These are phyloP conservation scores for Cheilosia variabilis DNA, from an alignment of 2,888 invertebrate genomes.

Conservation along the genomic window DNA sequence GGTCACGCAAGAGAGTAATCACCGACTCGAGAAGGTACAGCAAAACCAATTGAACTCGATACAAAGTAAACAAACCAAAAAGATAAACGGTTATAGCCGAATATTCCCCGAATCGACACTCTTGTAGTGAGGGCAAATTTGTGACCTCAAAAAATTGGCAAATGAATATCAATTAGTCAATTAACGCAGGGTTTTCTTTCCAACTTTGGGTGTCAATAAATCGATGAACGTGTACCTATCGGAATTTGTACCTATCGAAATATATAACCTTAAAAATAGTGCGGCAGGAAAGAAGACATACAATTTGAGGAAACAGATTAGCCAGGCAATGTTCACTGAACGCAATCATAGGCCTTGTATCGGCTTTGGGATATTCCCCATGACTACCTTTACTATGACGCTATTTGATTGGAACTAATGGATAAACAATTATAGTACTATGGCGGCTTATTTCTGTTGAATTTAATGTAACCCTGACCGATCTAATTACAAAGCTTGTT, in stretches of 20 bases:
- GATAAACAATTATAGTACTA: background rate
- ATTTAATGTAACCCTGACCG: background rate
- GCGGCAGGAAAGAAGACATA: too few relatives aligned
- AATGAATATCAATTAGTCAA: too few relatives aligned
- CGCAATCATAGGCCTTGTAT: too few relatives aligned
- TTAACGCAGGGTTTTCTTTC: too few relatives aligned
- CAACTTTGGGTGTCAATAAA: too few relatives aligned
- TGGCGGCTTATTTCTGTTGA: background rate
- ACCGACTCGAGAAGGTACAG: background rate
- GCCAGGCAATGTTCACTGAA: background rate
- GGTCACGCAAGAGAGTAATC: slow-evolving; percentile 9
- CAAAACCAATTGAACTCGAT: background rate
- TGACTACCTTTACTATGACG: background rate
- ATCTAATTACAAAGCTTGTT: background rate
- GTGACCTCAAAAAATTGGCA: too few relatives aligned
- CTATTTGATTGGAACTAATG: background rate
- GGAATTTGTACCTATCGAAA: too few relatives aligned
- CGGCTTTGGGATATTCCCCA: background rate
- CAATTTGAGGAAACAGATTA: too few relatives aligned
- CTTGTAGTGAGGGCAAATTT: background rate
- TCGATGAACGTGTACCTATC: too few relatives aligned
- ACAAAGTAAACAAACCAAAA: background rate
- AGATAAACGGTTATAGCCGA: background rate
- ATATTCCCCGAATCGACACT: background rate
- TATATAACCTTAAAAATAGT: too few relatives aligned